These are phyloP conservation scores for Boleophthalmus pectinirostris DNA, from an alignment of 2,113 vertebrate species.

Conservation along the genomic window DNA sequence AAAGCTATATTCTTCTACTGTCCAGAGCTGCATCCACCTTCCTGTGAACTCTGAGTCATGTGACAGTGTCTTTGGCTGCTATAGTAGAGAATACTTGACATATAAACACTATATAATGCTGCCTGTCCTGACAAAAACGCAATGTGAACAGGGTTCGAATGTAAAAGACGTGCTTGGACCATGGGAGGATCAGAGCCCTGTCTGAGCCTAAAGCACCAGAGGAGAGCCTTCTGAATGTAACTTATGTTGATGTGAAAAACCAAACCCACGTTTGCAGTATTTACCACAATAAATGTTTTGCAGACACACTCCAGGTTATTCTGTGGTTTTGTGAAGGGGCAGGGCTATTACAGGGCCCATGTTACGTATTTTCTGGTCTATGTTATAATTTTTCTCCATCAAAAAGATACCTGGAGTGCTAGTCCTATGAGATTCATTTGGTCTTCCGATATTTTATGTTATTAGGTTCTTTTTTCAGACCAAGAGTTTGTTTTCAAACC, in stretches of 20 bases:
- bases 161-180: not conserved
- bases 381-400: too few relatives aligned
- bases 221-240: conserved; percentile 5
- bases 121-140: not conserved
- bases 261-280: conserved; percentile 5
- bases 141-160: not conserved
- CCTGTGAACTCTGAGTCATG: not conserved
- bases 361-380: too few relatives aligned
- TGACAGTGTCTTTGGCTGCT: conserved; percentile 4
- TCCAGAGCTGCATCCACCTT: not conserved
- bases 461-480: too few relatives aligned
- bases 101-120: not conserved
- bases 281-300: conserved; percentile 13
- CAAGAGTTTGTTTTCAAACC: too few relatives aligned
- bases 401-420: too few relatives aligned
- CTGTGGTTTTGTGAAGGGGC: not conserved
- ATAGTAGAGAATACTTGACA: conserved; percentile 4
- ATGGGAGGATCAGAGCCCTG: not conserved
- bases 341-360: not conserved
- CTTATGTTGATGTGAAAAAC: conserved; percentile 2
- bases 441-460: too few relatives aligned
- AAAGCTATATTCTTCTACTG: conserved; percentile 11
- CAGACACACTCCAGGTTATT: not conserved
- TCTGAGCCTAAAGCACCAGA: not conserved
- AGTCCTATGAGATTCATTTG: too few relatives aligned